Percentiles rank a stretch among this genome's conserved stretches.
These are phyloP conservation scores for Atethmia centrago DNA, from an alignment of 2,888 invertebrate species.

Conservation along the genomic window DNA sequence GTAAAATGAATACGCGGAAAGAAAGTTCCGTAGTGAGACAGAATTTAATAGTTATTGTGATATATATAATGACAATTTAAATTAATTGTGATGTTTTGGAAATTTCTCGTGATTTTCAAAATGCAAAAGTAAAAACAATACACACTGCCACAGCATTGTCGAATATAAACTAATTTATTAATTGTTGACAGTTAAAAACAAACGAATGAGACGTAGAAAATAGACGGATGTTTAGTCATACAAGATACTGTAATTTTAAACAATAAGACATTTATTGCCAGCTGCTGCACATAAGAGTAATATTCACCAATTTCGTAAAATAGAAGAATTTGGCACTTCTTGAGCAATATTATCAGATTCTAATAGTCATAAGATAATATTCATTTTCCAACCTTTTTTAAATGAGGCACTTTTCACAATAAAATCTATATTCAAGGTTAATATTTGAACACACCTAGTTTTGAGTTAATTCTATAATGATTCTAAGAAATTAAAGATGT, in stretches of 20 bases:
- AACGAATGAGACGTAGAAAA: conserved; percentile 7
- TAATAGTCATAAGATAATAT: conserved; percentile 36
- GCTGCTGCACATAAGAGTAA: conserved; percentile 58
- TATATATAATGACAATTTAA: conserved; percentile 8
- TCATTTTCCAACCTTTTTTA: not conserved
- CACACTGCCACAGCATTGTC: conserved; percentile 5
- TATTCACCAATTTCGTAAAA: conserved; percentile 52
- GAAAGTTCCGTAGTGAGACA: not conserved
- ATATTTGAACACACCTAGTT: conserved; percentile 26
- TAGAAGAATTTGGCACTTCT: conserved; percentile 72
- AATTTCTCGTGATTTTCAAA: not conserved
- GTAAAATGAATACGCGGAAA: conserved; percentile 3
- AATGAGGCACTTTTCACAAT: not conserved
- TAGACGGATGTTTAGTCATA: conserved; percentile 24
- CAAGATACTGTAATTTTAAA: conserved; percentile 44
- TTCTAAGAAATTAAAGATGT: not conserved
- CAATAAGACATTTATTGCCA: conserved; percentile 57
- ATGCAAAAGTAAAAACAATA: conserved; percentile 2
- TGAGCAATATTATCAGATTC: conserved; percentile 69
- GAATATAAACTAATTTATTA: conserved; percentile 3
- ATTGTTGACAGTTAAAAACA: not conserved
- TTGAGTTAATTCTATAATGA: not conserved
- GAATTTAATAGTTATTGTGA: not conserved
- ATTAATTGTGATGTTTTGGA: too few species aligned
- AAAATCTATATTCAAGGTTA: conserved; percentile 4